Evolutionary conservation across 2,888 invertebrate species (phyloP).

Genomic region (Cepaea hortensis): DNA sequence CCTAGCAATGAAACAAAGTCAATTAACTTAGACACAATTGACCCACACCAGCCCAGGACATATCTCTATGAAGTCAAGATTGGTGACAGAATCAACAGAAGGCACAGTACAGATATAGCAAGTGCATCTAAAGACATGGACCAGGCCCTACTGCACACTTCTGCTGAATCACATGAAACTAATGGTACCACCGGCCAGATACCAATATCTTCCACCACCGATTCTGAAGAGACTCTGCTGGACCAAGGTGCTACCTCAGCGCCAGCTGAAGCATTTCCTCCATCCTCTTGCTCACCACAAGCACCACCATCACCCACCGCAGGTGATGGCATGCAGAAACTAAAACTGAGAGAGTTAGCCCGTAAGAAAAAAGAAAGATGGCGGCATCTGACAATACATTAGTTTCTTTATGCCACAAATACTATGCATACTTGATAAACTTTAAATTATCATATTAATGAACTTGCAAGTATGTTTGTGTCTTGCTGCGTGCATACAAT

Average conservation of each 20-base stretch:
- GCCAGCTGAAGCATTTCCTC: not conserved
- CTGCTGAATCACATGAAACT: not conserved
- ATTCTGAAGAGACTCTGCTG: not conserved
- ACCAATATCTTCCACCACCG: not conserved
- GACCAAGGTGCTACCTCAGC: not conserved
- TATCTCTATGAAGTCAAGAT: not conserved
- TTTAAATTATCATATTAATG: too few species aligned
- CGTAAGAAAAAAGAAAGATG: slow-evolving; percentile 55
- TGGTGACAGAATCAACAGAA: slow-evolving; percentile 18
- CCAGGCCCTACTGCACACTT: not conserved
- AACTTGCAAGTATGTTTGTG: too few species aligned
- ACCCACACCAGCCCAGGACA: not conserved
- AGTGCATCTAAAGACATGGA: not conserved
- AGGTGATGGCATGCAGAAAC: slow-evolving; percentile 16
- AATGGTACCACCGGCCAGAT: not conserved
- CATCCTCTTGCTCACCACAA: not conserved
- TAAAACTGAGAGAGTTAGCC: slow-evolving; percentile 49
- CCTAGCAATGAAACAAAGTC: not conserved
- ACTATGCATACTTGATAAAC: too few species aligned
- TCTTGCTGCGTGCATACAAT: too few species aligned
- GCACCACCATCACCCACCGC: slow-evolving; percentile 34
- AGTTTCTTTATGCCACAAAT: not conserved
- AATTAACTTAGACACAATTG: not conserved
- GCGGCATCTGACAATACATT: slow-evolving; percentile 52
- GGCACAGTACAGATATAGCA: slow-evolving; percentile 22